Evolutionary conservation across 2,113 vertebrate genomes (phyloP).

Genomic region (Hypocryptadius cinnamomeus): DNA sequence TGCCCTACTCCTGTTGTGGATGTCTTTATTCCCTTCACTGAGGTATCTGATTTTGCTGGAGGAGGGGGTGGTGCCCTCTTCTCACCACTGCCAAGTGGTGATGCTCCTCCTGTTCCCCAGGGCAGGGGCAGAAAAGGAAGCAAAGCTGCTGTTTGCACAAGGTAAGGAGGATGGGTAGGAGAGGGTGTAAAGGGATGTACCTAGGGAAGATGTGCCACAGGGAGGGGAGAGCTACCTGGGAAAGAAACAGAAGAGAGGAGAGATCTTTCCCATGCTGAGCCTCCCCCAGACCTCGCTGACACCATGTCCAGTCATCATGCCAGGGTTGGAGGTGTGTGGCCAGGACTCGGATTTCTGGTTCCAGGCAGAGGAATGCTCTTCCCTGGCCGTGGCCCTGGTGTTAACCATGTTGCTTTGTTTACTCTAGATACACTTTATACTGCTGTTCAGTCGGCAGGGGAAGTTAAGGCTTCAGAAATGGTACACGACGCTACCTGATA

Average conservation of each 20-base stretch:
- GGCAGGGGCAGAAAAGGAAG: background rate
- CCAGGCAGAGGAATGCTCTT: background rate
- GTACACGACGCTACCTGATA: conserved; percentile 87
- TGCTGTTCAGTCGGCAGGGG: conserved; percentile 98
- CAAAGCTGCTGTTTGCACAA: background rate
- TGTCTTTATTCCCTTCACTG: background rate
- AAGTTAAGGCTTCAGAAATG: conserved; percentile 95
- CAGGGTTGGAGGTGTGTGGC: background rate
- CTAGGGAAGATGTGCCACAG: background rate
- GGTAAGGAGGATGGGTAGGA: background rate
- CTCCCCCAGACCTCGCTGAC: background rate
- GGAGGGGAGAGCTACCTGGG: background rate
- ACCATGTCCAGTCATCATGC: accelerated
- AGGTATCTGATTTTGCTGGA: background rate
- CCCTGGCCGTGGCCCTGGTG: background rate
- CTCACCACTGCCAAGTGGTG: background rate
- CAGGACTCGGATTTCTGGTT: background rate
- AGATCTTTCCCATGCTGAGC: background rate
- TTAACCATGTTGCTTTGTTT: conserved; percentile 44
- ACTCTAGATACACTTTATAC: conserved; percentile 89
- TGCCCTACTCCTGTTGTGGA: background rate
- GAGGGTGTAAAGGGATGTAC: background rate
- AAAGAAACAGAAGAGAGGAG: background rate
- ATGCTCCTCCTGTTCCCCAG: background rate
- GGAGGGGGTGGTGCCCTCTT: background rate